Conservation (phyloP, 1,140 invertebrate species). For the Drosophila kepulauana region DNA sequence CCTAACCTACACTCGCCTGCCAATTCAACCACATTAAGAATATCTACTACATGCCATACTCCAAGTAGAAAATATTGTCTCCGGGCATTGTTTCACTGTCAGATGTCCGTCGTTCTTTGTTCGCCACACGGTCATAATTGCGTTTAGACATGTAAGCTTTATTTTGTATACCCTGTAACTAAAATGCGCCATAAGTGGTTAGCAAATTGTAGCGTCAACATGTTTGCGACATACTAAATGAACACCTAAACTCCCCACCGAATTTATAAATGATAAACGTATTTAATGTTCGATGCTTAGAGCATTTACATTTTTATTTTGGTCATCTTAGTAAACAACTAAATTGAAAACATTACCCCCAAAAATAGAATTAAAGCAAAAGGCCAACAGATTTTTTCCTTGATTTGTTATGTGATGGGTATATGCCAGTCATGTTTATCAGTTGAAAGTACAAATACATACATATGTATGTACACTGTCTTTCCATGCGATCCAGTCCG, state of each 20-base stretch:
- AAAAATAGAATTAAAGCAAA: neutral
- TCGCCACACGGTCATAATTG: constrained; percentile 66
- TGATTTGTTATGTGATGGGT: neutral
- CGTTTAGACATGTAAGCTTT: constrained; percentile 80
- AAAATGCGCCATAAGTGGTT: neutral
- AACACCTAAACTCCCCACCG: too few species aligned
- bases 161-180: constrained; percentile 29
- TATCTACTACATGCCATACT: constrained; percentile 15
- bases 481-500: constrained; percentile 4
- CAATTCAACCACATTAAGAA: constrained; percentile 23
- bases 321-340: neutral
- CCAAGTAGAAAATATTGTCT: constrained; percentile 7
- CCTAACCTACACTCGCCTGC: neutral
- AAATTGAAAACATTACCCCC: neutral
- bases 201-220: neutral
- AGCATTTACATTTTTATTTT: neutral
- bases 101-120: constrained; percentile 48
- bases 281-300: neutral
- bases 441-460: constrained; percentile 3
- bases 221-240: too few species aligned
- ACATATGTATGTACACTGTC: neutral
- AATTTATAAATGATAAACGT: too few species aligned
- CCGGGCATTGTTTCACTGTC: constrained; percentile 14
- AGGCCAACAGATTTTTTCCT: neutral
- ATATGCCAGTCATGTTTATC: constrained; percentile 1